These are phyloP conservation scores for Helarctos malayanus DNA, from an alignment of 2,797 vertebrate genomes.

Conservation along the genomic window DNA sequence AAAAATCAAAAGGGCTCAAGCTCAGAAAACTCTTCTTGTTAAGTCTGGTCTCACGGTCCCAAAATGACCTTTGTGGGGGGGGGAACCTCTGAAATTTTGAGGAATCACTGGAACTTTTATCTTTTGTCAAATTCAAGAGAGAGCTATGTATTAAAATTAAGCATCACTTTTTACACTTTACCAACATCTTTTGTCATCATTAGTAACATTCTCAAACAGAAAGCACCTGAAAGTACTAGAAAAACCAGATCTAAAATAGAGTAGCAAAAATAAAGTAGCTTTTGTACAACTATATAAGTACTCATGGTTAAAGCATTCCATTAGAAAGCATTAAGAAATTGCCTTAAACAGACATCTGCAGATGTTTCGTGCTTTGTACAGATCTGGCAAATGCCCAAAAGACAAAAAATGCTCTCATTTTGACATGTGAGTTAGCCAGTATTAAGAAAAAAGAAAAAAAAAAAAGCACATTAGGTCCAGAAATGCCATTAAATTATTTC, in stretches of 20 bases:
- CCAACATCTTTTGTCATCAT: background rate
- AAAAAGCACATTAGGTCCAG: background rate
- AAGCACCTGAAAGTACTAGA: background rate
- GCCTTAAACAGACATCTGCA: constrained; percentile 52
- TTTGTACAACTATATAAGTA: background rate
- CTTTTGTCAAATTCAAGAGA: constrained; percentile 29
- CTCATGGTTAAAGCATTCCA: background rate
- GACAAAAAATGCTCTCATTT: constrained; percentile 42
- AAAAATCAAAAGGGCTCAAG: constrained; percentile 54
- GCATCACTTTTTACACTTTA: background rate
- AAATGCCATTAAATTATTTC: constrained; percentile 10
- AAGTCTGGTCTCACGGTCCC: constrained; percentile 60
- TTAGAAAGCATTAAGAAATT: background rate
- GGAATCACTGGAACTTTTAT: background rate
- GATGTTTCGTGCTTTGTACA: constrained; percentile 46
- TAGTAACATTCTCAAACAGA: background rate
- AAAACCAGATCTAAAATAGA: background rate
- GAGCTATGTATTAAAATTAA: constrained; percentile 48
- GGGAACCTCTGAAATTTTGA: constrained; percentile 39
- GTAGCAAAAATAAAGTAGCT: background rate
- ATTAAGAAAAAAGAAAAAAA: background rate
- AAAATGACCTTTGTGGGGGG: constrained; percentile 27
- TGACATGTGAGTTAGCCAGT: background rate
- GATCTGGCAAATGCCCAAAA: constrained; percentile 27
- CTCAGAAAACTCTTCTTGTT: constrained; percentile 47